Evolutionary conservation across 2,113 vertebrate genomes (phyloP), one percentile per base, ranked within the genome.

Genomic region (Tychaedon coryphoeus): DNA sequence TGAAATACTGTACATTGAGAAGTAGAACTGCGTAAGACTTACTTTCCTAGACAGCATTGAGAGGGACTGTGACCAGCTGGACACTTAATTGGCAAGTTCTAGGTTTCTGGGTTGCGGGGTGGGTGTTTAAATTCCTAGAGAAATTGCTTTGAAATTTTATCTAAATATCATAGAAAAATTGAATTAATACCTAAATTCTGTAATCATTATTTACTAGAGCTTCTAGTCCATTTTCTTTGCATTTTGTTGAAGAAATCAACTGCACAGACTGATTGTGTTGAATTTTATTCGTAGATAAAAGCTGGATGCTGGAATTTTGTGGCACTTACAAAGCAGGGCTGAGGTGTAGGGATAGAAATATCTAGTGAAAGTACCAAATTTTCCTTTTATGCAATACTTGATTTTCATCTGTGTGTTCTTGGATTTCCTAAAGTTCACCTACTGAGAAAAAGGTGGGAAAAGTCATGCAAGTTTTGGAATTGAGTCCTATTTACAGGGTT

Each of bases 401-500:
- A 14, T 12, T 85, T 86, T 75, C 14, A 12, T 51, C 13, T 65
- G 10, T 78, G 36, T 43, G 71, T 71, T 50, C 22, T 82, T 92
- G 9, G 4, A 48, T 61, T 88, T 69, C 45, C 54, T 31, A 12
- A 65, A 75, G 56, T 62, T 80, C 15, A 36, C 22, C 14, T 51
- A 2, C 34, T 64, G 58, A 79, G 78, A 65, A 73, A 22, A 64
- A 64, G 16, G 8, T 89, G 43, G 33, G 16, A 24, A 12, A 45
- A 34, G 43, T 19, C 18, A 9, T 4, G 19, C 31, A 36, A 22
- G 19, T 6, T 1, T 23, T 54, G 20, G 61, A 40, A 33, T 5
- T 50, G 53, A 51, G 28, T 33, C 2, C 38, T 61, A 0, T 20
- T 5, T 20, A 24, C 5, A 10, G 29, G 14, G 47, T 22, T 15